Conservation (phyloP, 2,797 vertebrate species). For the Eupleurogrammus muticus region DNA sequence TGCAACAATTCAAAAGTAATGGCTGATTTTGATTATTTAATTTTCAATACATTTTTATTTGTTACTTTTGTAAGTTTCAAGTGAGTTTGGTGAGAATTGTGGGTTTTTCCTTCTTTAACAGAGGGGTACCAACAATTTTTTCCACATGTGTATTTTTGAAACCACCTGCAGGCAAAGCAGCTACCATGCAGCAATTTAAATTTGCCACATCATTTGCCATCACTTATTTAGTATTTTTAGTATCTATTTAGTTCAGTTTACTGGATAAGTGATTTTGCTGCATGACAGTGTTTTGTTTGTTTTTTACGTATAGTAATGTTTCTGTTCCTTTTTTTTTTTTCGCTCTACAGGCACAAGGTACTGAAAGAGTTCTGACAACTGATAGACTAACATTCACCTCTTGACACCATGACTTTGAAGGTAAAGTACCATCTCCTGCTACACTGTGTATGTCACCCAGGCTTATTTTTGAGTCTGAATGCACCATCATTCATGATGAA, state of each 20-base stretch:
- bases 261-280: no score
- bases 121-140: no score
- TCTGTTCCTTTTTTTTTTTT: slow-evolving; percentile 8
- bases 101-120: no score
- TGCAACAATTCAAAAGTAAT: no score
- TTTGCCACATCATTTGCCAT: slow-evolving; percentile 64
- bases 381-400: not conserved
- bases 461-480: not conserved
- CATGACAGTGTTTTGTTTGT: no score
- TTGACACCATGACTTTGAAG: slow-evolving; percentile 50
- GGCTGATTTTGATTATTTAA: no score
- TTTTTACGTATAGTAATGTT: no score
- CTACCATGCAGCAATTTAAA: slow-evolving; percentile 31
- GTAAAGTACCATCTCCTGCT: slow-evolving; percentile 40
- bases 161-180: slow-evolving; percentile 48
- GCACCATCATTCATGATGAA: not conserved
- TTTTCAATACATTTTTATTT: no score
- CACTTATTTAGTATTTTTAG: no score
- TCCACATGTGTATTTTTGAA: no score
- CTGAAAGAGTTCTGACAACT: slow-evolving; percentile 18
- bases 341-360: slow-evolving; percentile 1
- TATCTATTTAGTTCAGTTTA: slow-evolving; percentile 35
- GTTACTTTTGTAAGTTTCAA: no score
- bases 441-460: not conserved
- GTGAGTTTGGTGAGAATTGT: no score